Base-by-base conservation (phyloP, 2,797 vertebrate genomes). In the Pseudotriccus pelzelni region DNA sequence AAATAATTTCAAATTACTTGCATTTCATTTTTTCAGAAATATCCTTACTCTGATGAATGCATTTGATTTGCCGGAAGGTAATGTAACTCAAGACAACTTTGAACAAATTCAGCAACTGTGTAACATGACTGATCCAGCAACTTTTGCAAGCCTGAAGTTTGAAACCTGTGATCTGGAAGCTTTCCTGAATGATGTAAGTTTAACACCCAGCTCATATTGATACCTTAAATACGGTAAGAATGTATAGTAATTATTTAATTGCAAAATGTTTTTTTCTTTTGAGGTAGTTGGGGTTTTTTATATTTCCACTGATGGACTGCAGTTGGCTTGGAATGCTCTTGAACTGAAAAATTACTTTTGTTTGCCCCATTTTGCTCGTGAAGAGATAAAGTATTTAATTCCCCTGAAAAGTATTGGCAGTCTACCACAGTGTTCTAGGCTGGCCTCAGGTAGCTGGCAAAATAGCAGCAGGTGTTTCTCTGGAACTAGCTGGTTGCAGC, bases 181-280 rank as follows among this genome's bases (percentile, higher is more conserved):
- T 37, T 98, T 99, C 77, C 98, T 99, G 69, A 99, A 97, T 34
- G 98, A 99, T 96, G 99, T 99, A 96, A 93, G 98, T 87, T 84
- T 67, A 79, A 87, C 30, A 60, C 3, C 6, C 16, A 21, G 66
- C 44, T 69, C 19, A 15, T 44, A 68, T 2, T 3, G 2, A 24
- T 68, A 64, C 19, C 39, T 50, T 49, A 69, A 75, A 50, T 63
- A 34, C 1, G 3, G 16, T 47, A 67, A 36, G n/a, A 73, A 37
- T 2, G 1, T 12, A 30, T 3, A 73, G 18, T 10, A 81, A 34
- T 4, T 59, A 44, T 43, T 66, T 36, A 87, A 82, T 62, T 75
- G 10, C 32, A 22, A 87, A 56, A 50, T 23, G 6, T 5, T 77
- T 52, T 56, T 84, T 74, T 49, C 21, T 41, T 50, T 22, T 52